Evolutionary conservation across 2,113 vertebrate genomes (phyloP).

Genomic region (Stigmatopora nigra): DNA sequence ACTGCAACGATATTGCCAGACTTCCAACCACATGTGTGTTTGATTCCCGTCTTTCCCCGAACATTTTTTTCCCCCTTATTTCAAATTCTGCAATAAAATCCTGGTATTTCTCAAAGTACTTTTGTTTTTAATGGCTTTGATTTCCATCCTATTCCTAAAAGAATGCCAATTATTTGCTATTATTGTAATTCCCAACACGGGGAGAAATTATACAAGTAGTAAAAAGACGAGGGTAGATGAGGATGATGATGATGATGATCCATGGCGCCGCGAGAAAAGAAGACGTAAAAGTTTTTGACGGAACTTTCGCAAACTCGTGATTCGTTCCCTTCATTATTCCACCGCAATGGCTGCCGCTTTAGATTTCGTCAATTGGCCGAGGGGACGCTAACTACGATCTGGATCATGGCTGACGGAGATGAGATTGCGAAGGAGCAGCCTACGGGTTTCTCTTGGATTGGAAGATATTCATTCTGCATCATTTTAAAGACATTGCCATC

Average conservation of each 20-base stretch:
- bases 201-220: neutral
- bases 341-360: slow-evolving; percentile 58
- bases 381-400: slow-evolving; percentile 57
- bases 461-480: neutral
- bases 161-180: slow-evolving; percentile 1
- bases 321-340: slow-evolving; percentile 55
- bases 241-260: slow-evolving; percentile 45
- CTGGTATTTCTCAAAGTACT: neutral
- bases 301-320: slow-evolving; percentile 49
- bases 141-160: neutral
- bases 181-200: too few species aligned
- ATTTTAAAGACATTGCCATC: too few species aligned
- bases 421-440: slow-evolving; percentile 25
- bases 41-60: neutral
- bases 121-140: neutral
- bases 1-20: neutral
- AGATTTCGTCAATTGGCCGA: slow-evolving; percentile 53
- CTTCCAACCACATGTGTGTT: neutral
- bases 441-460: neutral
- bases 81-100: neutral
- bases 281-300: slow-evolving; percentile 28
- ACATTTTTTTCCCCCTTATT: neutral
- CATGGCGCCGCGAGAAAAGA: slow-evolving; percentile 10
- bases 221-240: slow-evolving; percentile 17
- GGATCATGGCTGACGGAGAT: slow-evolving; percentile 36